Conservation (phyloP, 2,797 vertebrate genomes). For the Sebastes iracundus region DNA sequence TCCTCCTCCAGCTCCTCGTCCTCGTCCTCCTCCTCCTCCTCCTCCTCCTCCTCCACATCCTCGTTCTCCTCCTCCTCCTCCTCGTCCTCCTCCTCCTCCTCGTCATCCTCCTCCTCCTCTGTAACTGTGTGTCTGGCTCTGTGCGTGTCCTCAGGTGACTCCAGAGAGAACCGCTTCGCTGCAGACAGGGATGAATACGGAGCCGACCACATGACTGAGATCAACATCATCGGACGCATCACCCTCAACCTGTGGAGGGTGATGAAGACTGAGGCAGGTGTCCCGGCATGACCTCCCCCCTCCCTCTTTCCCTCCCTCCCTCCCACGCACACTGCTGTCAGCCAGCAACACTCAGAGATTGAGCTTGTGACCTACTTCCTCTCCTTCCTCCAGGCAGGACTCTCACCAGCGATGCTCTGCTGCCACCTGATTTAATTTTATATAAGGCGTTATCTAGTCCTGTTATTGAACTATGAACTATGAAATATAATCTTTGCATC, state of each 20-base stretch:
- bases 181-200: constrained; percentile 94
- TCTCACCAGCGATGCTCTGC: background rate
- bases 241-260: constrained; percentile 96
- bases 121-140: constrained; percentile 39
- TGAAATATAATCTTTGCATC: background rate
- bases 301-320: background rate
- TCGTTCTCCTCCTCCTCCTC: no score
- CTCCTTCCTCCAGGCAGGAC: background rate
- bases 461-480: background rate
- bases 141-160: constrained; percentile 85
- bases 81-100: no score
- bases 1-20: no score
- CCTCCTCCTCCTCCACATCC: accelerated
- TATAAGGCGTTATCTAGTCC: background rate
- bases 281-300: constrained; percentile 3
- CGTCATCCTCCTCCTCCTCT: background rate
- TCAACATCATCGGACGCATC: constrained; percentile 92
- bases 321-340: background rate
- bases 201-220: constrained; percentile 94
- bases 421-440: background rate
- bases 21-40: accelerated
- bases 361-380: constrained; percentile 11
- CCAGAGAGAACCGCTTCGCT: constrained; percentile 91
- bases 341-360: background rate
- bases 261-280: constrained; percentile 94